Evolutionary conservation across 2,888 invertebrate species (phyloP), one percentile per base, ranked within the genome.

Genomic region (Julus scanicus): DNA sequence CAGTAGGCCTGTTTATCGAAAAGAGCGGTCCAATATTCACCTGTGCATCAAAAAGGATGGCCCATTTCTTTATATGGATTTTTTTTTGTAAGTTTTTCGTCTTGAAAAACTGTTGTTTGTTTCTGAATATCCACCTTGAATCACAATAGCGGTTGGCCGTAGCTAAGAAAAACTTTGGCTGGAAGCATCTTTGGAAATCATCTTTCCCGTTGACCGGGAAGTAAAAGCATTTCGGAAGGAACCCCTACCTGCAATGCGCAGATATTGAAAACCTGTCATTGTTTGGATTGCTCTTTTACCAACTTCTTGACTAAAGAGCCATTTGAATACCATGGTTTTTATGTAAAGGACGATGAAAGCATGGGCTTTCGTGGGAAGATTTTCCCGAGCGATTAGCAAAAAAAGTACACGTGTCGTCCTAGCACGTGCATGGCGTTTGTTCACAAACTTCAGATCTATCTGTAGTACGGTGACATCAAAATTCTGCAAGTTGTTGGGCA

Each of bases 281-380:
- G 86, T 86, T 49, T 86, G 86, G 86, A 86, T 86, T 86, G 86
- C 86, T 86, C 86, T 86, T 86, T 86, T 86, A 86, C 86, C 86
- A 86, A 86, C 86, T 86, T 86, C 49, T 37, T 86, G 86, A 86
- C 86, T 53, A 57, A 44, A 86, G 86, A 49, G 86, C 86, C 53
- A 39, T 49, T 57, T 86, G 49, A 53, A 86, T 49, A 39, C 49
- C 53, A n/a, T 11, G 57, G 20, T 86, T 86, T 86, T 86, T 49
- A 86, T 86, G 86, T n/a, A 53, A 53, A 49, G 86, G 48, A 86
- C 49, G 6, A 49, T 86, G 86, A 86, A 86, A 86, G 49, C 53
- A 86, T 8, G 20, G 44, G 49, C 49, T 13, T 86, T 53, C 86
- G 86, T 86, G 86, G 86, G 86, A 86, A 86, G 86, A 86, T 49